A percentile compares a stretch with the other conserved stretches of the same genome.
Conservation (phyloP, 2,113 vertebrate genomes). For the Mirza zaza region DNA sequence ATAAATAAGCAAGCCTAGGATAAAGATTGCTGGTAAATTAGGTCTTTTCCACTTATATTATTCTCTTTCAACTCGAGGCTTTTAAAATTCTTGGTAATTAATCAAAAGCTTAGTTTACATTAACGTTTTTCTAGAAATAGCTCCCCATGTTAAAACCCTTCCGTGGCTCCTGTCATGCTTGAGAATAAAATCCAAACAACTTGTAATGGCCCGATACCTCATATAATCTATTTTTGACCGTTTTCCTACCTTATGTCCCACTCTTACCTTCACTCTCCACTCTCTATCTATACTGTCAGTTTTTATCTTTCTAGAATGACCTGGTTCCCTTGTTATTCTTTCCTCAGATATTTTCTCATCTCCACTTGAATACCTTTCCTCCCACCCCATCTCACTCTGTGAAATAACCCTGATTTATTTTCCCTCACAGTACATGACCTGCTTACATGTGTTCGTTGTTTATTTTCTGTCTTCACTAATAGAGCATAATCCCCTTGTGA, state of each 20-base stretch:
- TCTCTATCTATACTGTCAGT: neutral
- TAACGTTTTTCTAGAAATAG: conserved; percentile 48
- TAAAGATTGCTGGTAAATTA: conserved; percentile 21
- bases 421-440: neutral
- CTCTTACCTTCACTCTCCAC: neutral
- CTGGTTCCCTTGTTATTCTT: neutral
- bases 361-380: neutral
- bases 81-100: conserved; percentile 58
- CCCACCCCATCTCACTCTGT: neutral
- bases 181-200: neutral
- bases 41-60: conserved; percentile 40
- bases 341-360: neutral
- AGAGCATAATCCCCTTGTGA: neutral
- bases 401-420: neutral
- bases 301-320: neutral
- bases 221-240: neutral
- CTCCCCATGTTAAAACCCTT: neutral
- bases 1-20: neutral
- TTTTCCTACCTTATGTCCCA: neutral
- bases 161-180: neutral
- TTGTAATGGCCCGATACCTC: neutral
- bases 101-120: conserved; percentile 39
- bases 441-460: neutral
- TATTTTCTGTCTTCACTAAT: neutral
- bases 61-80: conserved; percentile 15